These are phyloP conservation scores for Heteropelma amictum DNA, from an alignment of 2,888 invertebrate genomes.

Conservation along the genomic window DNA sequence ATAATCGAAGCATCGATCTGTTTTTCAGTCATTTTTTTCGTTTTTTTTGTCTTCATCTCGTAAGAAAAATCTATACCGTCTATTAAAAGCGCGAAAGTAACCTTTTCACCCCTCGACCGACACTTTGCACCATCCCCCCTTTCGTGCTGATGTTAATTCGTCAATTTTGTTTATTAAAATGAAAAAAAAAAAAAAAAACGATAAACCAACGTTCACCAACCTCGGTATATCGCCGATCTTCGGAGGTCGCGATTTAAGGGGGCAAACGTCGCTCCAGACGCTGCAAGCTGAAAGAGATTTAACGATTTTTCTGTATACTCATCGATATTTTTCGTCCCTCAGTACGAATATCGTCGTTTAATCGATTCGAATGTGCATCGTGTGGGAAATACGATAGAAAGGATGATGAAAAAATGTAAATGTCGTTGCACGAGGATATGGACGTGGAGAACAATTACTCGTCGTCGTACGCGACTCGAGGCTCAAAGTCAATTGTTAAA, in stretches of 20 bases:
- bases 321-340: too few species aligned
- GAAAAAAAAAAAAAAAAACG: neutral
- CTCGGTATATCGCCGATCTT: conserved; percentile 72
- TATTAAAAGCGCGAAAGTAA: too few species aligned
- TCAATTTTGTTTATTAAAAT: neutral
- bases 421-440: neutral
- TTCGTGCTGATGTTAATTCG: neutral
- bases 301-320: too few species aligned
- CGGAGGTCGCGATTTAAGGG: conserved; percentile 70
- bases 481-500: conserved; percentile 67
- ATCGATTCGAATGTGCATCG: neutral
- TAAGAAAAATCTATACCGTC: neutral
- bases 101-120: too few species aligned
- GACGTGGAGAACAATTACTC: conserved; percentile 37
- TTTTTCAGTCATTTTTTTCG: too few species aligned
- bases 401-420: neutral
- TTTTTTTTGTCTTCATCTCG: neutral
- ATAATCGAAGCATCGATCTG: too few species aligned
- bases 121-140: too few species aligned
- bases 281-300: conserved; percentile 73
- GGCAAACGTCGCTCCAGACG: conserved; percentile 66
- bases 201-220: conserved; percentile 59
- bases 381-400: neutral
- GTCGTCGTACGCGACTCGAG: conserved; percentile 22
- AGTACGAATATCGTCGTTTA: too few species aligned